Evolutionary conservation across 2,888 invertebrate genomes (phyloP).

Genomic region (Acanthosoma haemorrhoidale): DNA sequence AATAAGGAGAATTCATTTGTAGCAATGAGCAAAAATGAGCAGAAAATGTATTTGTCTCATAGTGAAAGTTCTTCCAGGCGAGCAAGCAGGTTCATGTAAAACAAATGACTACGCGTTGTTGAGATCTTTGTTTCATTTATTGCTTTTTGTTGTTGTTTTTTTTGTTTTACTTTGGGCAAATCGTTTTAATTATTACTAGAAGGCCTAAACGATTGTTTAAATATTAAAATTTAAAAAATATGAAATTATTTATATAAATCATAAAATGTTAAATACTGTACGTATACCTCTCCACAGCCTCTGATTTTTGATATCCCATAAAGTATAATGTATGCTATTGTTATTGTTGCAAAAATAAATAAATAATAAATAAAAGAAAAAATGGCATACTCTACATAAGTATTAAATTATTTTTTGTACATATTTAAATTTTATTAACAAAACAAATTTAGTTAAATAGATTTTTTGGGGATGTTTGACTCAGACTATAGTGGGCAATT

Average conservation of each 20-base stretch:
- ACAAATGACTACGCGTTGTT: too few species aligned
- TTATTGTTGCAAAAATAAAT: conserved; percentile 13
- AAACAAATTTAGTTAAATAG: conserved; percentile 30
- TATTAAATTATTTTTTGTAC: conserved; percentile 37
- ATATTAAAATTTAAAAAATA: too few species aligned
- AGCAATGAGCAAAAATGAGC: too few species aligned
- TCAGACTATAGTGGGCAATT: conserved; percentile 29
- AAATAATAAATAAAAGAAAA: not conserved
- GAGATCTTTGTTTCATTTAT: not conserved
- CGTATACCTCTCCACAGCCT: conserved; percentile 23
- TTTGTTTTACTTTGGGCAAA: not conserved
- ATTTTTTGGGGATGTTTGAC: conserved; percentile 38
- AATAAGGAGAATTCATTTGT: not conserved
- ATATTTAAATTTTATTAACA: conserved; percentile 35
- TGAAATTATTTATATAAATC: not conserved
- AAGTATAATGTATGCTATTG: conserved; percentile 21
- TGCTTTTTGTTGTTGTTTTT: not conserved
- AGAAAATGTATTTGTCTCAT: too few species aligned
- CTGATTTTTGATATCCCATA: not conserved
- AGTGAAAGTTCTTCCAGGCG: not conserved
- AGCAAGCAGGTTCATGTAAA: too few species aligned
- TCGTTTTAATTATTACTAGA: not conserved
- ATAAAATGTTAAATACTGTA: conserved; percentile 5
- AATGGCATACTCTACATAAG: conserved; percentile 28
- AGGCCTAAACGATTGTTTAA: conserved; percentile 25